Evolutionary conservation across 2,888 invertebrate species (phyloP).

Genomic region (Invenusta paracnida): DNA sequence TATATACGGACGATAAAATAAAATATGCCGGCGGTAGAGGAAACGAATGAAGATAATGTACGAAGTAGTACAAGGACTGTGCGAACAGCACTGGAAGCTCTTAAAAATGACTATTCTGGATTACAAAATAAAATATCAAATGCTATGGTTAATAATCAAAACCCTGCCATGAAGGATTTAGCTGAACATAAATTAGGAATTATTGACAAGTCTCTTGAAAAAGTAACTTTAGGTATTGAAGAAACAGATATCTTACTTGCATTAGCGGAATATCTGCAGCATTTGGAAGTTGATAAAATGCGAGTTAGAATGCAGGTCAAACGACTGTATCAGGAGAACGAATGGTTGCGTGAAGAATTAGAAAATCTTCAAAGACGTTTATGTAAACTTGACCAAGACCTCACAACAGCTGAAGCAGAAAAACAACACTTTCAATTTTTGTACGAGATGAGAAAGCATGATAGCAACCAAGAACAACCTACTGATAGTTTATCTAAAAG

Average conservation of each 20-base stretch:
- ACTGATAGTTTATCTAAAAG: background rate
- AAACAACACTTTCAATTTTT: conserved; percentile 35
- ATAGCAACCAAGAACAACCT: background rate
- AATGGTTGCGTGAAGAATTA: conserved; percentile 32
- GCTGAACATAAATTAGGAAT: no score
- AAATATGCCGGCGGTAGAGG: no score
- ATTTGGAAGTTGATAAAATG: background rate
- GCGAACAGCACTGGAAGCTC: no score
- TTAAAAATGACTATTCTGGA: no score
- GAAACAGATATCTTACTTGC: background rate
- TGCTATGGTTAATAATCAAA: no score
- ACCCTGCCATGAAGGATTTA: no score
- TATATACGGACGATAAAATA: no score
- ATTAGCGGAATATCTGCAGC: background rate
- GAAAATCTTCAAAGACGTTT: conserved; percentile 8
- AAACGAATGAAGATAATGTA: no score
- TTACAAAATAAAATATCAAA: no score
- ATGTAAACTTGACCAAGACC: conserved; percentile 1
- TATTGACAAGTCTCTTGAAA: no score
- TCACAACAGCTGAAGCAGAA: conserved; percentile 24
- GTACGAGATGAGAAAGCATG: conserved; percentile 20
- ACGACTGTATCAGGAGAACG: background rate
- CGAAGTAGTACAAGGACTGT: no score
- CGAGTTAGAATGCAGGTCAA: background rate
- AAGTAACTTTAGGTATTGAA: background rate